These are phyloP conservation scores for Onychomys leucogaster DNA, from an alignment of 2,797 vertebrate genomes.

Conservation along the genomic window DNA sequence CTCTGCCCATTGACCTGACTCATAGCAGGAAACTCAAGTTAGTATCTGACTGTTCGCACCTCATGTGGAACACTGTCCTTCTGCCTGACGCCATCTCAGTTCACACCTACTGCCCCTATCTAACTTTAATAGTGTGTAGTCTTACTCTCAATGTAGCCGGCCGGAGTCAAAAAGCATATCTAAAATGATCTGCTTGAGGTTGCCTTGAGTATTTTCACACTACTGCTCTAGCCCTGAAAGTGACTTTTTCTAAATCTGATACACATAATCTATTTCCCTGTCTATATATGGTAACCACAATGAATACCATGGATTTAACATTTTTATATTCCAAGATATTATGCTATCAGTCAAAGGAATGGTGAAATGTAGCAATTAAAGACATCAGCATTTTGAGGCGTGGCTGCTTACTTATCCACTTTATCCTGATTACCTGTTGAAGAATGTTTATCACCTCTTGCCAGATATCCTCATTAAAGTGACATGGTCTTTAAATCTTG, in stretches of 20 bases:
- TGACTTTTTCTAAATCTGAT: not conserved
- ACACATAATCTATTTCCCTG: not conserved
- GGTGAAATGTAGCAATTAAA: not conserved
- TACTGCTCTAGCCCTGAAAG: not conserved
- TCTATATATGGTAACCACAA: not conserved
- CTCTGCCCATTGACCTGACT: not conserved
- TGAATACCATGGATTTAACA: not conserved
- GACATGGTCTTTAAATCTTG: not conserved
- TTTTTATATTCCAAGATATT: not conserved
- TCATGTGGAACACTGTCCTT: not conserved
- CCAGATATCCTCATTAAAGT: not conserved
- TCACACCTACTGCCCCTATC: not conserved
- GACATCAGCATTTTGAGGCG: not conserved
- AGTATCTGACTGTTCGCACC: not conserved
- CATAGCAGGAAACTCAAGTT: not conserved
- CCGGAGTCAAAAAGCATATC: not conserved
- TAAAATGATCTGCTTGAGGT: not conserved
- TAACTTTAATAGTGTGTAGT: not conserved
- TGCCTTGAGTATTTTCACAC: not conserved
- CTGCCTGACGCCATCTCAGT: not conserved
- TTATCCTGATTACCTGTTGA: not conserved
- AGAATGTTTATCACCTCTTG: not conserved
- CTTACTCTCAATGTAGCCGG: not conserved
- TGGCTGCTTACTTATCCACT: not conserved
- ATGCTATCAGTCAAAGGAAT: not conserved